phyloP scores from a whole-genome alignment of 2,888 invertebrate genomes.

The Agrochola litura region DNA sequence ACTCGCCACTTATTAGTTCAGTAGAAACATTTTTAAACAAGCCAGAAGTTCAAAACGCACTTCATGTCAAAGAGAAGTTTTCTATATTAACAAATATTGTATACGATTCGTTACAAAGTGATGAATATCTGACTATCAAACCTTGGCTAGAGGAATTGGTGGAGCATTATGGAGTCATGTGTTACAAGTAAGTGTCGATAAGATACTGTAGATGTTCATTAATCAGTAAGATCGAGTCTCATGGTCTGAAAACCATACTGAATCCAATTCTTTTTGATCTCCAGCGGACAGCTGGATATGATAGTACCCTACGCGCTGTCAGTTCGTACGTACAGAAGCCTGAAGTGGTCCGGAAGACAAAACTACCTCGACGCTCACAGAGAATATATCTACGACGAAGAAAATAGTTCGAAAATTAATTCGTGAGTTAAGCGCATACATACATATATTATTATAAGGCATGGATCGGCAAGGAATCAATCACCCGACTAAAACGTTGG shows the following conservation, averaged over 20 bases:
- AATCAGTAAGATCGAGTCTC: not conserved
- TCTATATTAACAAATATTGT: not conserved
- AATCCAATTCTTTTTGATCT: not conserved
- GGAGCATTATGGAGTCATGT: slow-evolving; percentile 62
- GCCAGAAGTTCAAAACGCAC: slow-evolving; percentile 11
- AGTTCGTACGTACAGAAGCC: slow-evolving; percentile 7
- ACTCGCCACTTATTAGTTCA: not conserved
- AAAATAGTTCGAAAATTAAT: slow-evolving; percentile 10
- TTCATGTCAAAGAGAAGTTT: slow-evolving; percentile 15
- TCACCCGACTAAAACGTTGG: not conserved
- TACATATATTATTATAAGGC: not conserved
- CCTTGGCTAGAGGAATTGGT: slow-evolving; percentile 55
- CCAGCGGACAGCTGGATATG: slow-evolving; percentile 20
- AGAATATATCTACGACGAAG: slow-evolving; percentile 24
- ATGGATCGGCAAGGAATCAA: not conserved
- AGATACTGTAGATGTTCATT: not conserved
- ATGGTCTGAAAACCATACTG: not conserved
- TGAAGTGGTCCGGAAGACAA: slow-evolving; percentile 24
- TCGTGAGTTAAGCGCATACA: slow-evolving; percentile 2
- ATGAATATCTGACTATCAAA: slow-evolving; percentile 13
- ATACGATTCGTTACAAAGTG: not conserved
- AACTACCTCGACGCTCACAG: slow-evolving; percentile 13
- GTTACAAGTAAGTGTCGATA: slow-evolving; percentile 38
- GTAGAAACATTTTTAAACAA: slow-evolving; percentile 26
- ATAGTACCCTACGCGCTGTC: slow-evolving; percentile 23